These are phyloP conservation scores for Nymphalis polychloros DNA, from an alignment of 2,888 invertebrate species.

Conservation along the genomic window DNA sequence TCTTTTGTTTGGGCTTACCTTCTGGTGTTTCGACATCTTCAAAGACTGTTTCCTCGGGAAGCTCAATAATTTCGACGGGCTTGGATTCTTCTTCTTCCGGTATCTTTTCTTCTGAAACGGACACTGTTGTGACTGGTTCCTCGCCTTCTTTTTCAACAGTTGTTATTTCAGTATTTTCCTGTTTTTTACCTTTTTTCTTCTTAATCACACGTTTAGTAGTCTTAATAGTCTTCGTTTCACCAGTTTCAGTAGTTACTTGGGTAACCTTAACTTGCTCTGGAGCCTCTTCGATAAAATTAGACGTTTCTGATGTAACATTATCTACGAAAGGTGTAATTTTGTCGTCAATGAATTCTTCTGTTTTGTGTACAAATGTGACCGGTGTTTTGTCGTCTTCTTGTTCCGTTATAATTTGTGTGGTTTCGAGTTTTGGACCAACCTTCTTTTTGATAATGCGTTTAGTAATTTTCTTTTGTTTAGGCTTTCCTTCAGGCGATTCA, in stretches of 20 bases:
- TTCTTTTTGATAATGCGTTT: constrained; percentile 2
- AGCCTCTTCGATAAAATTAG: constrained; percentile 10
- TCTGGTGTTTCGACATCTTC: constrained; percentile 41
- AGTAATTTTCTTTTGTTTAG: constrained; percentile 42
- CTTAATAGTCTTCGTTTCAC: not conserved
- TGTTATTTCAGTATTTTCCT: not conserved
- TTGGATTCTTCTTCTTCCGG: constrained; percentile 41
- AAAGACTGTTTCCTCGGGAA: constrained; percentile 44
- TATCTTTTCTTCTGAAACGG: not conserved
- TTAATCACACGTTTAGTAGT: constrained; percentile 2
- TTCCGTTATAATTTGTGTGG: not conserved
- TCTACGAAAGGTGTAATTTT: constrained; percentile 17
- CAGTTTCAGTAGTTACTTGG: not conserved
- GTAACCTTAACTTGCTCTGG: constrained; percentile 21
- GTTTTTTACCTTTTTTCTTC: not conserved
- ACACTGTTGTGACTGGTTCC: not conserved
- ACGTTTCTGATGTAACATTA: constrained; percentile 39
- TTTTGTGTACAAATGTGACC: not conserved
- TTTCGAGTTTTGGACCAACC: not conserved
- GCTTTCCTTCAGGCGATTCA: constrained; percentile 55
- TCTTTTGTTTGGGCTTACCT: constrained; percentile 50
- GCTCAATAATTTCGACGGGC: constrained; percentile 47
- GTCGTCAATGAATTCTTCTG: not conserved
- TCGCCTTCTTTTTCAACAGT: not conserved
- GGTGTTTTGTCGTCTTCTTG: not conserved